Base-by-base conservation (phyloP, 2,888 invertebrate species). In the Dinocampus coccinellae region DNA sequence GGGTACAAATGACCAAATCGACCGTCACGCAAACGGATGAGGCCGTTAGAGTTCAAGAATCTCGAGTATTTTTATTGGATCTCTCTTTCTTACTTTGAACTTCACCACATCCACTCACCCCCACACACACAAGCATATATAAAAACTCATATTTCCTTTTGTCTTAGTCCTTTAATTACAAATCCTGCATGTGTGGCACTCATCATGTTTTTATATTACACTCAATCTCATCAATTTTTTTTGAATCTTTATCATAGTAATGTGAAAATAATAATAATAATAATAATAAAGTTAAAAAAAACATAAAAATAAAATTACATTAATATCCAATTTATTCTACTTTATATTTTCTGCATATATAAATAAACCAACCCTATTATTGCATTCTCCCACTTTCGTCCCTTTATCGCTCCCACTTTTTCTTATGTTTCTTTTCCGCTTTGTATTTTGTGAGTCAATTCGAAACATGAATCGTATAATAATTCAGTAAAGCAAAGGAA, bases 401-500 rank as follows among this genome's bases (percentile, higher is more conserved):
- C 34, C 55, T 55, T 70, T 55, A 34, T n/a, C n/a, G n/a, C n/a
- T n/a, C n/a, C n/a, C n/a, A 55, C 63, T 29, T 69, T 58, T 69
- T 58, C 84, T 86, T 85, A 83, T 82, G n/a, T 83, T 84, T 83
- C 80, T 82, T 82, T 84, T 83, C 84, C 85, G 83, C 85, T 85
- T 86, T 84, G 83, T 85, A 81, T 84, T 87, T 87, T 87, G 87
- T 87, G 81, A 87, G 87, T 87, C 87, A 87, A 87, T 87, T 82
- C 83, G 83, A 86, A 86, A 87, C 87, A 87, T 87, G 86, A 87
- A 86, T 85, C 84, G 85, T 85, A 86, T 84, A 86, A 86, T 87
- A 87, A 87, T 87, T 87, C 85, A 85, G 80, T 81, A 78, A 77
- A 81, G 81, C 81, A 82, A 83, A 85, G 82, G 83, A 85, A 85